These are phyloP conservation scores for Manis pentadactyla DNA, from an alignment of 2,797 vertebrate genomes.

Conservation along the genomic window DNA sequence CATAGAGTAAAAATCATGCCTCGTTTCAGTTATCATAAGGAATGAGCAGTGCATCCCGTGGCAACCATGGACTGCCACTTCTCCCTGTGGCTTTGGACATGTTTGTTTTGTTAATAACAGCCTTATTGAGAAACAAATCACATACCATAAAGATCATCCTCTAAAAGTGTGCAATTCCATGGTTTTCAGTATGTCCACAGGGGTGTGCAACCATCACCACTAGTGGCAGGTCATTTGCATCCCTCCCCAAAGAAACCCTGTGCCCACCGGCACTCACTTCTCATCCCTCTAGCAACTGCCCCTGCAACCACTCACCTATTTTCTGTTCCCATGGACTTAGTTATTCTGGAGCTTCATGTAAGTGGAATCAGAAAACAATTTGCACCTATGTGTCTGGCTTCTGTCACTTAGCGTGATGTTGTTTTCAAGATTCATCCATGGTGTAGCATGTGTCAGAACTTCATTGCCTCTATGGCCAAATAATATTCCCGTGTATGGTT, in stretches of 20 bases:
- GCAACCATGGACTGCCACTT: not conserved
- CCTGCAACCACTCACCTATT: not conserved
- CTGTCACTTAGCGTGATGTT: not conserved
- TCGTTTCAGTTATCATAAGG: not conserved
- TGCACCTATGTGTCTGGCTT: not conserved
- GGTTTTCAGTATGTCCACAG: too few relatives aligned
- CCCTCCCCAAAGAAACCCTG: not conserved
- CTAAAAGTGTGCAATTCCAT: too few relatives aligned
- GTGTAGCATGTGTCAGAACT: not conserved
- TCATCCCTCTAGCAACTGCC: not conserved
- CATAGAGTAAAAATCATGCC: not conserved
- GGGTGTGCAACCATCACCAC: too few relatives aligned
- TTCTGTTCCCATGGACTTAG: not conserved
- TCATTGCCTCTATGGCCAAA: not conserved
- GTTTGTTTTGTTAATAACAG: not conserved
- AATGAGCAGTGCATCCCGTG: fast-evolving
- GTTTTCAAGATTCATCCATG: not conserved
- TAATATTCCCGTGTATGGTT: not conserved
- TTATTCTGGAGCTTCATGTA: not conserved
- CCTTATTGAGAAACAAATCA: not conserved
- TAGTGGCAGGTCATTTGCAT: not conserved
- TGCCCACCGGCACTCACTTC: not conserved
- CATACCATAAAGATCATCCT: too few relatives aligned
- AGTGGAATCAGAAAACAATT: not conserved
- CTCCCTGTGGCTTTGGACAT: not conserved